Evolutionary conservation across 2,113 vertebrate genomes (phyloP), one percentile per base, ranked within the genome.

Genomic region (Mugil cephalus): DNA sequence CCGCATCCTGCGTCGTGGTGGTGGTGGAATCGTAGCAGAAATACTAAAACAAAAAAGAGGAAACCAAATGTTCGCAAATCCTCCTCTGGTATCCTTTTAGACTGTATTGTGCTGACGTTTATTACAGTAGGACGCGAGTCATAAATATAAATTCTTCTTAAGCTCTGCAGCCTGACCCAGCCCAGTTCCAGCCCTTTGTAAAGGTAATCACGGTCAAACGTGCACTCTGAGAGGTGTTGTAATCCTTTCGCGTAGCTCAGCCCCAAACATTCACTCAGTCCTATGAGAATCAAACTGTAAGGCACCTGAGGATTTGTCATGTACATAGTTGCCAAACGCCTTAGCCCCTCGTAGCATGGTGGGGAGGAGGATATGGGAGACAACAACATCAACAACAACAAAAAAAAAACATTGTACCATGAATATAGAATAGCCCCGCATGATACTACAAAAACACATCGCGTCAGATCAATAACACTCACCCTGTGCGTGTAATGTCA

Each of bases 281-380:
- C 39, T 77, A 61, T 79, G 74, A 77, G 80, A 82, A 83, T 86
- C 84, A 76, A 77, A 86, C 91, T 82, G 85, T 94, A 94, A 94
- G 93, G 93, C 93, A 94, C 93, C 91, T 93, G 88, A 91, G 91
- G 88, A 92, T 91, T 90, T 89, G 86, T 87, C 85, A 92, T 90
- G 87, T 89, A 89, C 85, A 88, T 88, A 89, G 82, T 92, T 89
- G 83, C 88, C 86, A 64, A 86, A 91, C 73, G 75, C 55, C 76
- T 72, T 87, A 87, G 80, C 85, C 86, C 84, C 88, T 85, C 74
- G 38, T 74, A 63, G 73, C 50, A 71, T 65, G 59, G 63, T 67
- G 69, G 77, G 50, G 71, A n/a, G 24, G 24, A 30, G 5, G 64
- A 47, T 45, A 79, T 39, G 58, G 54, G 68, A 61, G 2, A 80